These are phyloP conservation scores for Cantharis nigra DNA, from an alignment of 2,888 invertebrate species.

Conservation along the genomic window DNA sequence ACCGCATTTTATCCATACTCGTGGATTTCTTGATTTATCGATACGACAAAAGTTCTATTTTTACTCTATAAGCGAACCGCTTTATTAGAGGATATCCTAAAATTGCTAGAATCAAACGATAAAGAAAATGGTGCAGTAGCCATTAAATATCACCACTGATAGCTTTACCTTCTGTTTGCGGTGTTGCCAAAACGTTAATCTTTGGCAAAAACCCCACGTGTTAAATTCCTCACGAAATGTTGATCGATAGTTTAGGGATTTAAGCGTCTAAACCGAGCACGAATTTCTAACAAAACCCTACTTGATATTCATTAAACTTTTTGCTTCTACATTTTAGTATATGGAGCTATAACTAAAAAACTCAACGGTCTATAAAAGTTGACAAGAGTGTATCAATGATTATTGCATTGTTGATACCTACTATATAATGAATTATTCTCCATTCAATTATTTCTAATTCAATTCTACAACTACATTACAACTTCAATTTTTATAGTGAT, in stretches of 20 bases:
- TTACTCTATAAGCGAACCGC: constrained; percentile 36
- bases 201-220: constrained; percentile 31
- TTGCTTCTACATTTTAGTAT: constrained; percentile 8
- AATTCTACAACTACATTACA: neutral
- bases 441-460: neutral
- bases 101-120: constrained; percentile 37
- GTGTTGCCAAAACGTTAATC: constrained; percentile 35
- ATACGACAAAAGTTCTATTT: constrained; percentile 37
- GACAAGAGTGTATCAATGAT: neutral
- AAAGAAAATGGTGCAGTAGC: constrained; percentile 35
- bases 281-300: constrained; percentile 22
- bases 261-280: constrained; percentile 26
- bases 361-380: neutral
- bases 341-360: neutral
- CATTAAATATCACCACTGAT: constrained; percentile 37
- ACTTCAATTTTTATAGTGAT: neutral
- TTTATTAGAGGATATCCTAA: constrained; percentile 41
- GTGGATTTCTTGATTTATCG: constrained; percentile 39
- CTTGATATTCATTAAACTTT: constrained; percentile 24
- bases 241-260: constrained; percentile 36
- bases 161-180: constrained; percentile 34
- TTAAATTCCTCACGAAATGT: constrained; percentile 30
- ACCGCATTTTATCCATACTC: constrained; percentile 27
- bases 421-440: neutral
- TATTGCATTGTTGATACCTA: neutral